Evolutionary conservation across 2,797 vertebrate species (phyloP).

Genomic region (Alectoris magna): DNA sequence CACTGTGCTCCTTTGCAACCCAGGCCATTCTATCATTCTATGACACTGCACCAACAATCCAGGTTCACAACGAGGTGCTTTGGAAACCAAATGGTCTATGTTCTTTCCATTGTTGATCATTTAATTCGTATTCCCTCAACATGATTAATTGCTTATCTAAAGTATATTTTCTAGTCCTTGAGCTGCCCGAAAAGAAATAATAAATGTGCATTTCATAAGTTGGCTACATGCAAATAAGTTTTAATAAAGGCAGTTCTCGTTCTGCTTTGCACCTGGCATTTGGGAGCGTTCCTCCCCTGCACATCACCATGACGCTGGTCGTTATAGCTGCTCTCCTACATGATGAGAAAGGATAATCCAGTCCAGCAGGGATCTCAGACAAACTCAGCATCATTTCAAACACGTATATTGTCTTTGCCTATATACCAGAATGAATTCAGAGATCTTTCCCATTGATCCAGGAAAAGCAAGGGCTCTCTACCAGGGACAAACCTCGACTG

Average conservation of each 20-base stretch:
- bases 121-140: constrained; percentile 16
- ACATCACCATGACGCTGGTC: not conserved
- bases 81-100: constrained; percentile 22
- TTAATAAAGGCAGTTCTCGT: not conserved
- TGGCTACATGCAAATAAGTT: not conserved
- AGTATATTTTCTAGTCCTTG: not conserved
- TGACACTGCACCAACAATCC: not conserved
- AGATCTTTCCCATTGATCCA: fast-evolving
- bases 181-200: not conserved
- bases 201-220: not conserved
- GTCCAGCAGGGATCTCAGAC: not conserved
- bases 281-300: not conserved
- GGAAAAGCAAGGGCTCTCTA: not conserved
- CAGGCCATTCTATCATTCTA: too few species aligned
- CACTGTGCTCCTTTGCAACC: too few species aligned
- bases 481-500: not conserved
- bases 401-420: not conserved
- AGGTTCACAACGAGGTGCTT: constrained; percentile 18
- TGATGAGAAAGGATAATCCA: not conserved
- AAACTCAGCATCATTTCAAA: not conserved
- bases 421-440: not conserved
- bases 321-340: not conserved
- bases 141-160: constrained; percentile 27
- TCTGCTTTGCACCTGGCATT: not conserved
- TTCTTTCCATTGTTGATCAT: constrained; percentile 48